A percentile compares a stretch with the other conserved stretches of the same genome.
These are phyloP conservation scores for Nemotelus pantherinus DNA, from an alignment of 2,888 invertebrate species.

Conservation along the genomic window DNA sequence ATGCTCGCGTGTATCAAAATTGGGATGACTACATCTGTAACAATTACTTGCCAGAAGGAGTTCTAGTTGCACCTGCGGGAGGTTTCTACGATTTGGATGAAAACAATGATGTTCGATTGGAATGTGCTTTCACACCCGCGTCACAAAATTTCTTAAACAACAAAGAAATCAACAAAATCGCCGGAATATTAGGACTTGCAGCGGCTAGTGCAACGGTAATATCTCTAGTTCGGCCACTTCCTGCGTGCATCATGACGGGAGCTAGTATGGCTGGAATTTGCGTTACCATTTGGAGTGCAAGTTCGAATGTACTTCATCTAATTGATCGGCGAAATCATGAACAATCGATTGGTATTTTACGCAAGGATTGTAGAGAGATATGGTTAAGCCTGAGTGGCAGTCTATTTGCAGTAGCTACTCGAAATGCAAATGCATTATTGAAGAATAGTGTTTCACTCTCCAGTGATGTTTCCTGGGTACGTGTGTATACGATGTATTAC, in stretches of 20 bases:
- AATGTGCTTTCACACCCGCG: conserved; percentile 57
- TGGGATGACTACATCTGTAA: conserved; percentile 64
- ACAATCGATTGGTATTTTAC: conserved; percentile 57
- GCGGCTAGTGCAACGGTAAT: conserved; percentile 25
- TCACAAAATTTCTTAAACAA: conserved; percentile 46
- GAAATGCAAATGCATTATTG: conserved; percentile 56
- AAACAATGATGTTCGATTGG: conserved; percentile 52
- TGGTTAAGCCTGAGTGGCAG: conserved; percentile 59
- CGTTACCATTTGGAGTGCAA: conserved; percentile 53
- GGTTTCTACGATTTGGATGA: conserved; percentile 60
- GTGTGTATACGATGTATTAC: background rate
- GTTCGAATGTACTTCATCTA: conserved; percentile 49
- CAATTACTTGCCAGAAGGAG: conserved; percentile 64
- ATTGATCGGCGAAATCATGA: conserved; percentile 58
- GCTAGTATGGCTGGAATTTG: conserved; percentile 55
- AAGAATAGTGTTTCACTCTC: conserved; percentile 56
- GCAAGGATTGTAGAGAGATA: conserved; percentile 57
- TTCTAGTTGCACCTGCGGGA: conserved; percentile 64
- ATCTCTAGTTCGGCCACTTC: conserved; percentile 55
- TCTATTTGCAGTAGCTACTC: conserved; percentile 54
- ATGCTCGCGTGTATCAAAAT: conserved; percentile 64
- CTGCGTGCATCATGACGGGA: conserved; percentile 54
- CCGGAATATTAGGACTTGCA: conserved; percentile 24
- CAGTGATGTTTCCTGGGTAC: conserved; percentile 56
- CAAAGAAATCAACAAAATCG: conserved; percentile 53